A percentile compares a stretch with the other conserved stretches of the same genome.
phyloP scores from a whole-genome alignment of 2,113 vertebrate genomes.

The Malaclemys terrapin region DNA sequence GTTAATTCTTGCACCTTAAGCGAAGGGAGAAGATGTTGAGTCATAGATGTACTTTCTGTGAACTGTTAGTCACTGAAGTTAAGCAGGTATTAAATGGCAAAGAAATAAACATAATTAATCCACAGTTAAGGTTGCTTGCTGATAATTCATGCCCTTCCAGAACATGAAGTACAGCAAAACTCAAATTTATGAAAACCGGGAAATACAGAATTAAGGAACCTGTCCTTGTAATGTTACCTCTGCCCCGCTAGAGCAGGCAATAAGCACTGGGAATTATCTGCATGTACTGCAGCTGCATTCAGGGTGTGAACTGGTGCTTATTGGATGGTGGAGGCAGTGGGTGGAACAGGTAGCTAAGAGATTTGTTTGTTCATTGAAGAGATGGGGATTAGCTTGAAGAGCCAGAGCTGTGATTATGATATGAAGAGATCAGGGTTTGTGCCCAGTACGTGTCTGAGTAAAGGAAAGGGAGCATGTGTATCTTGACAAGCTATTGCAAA shows the following conservation, averaged over 20 bases:
- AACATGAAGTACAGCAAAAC: not conserved
- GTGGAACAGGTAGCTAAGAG: not conserved
- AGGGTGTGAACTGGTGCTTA: not conserved
- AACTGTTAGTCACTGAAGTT: not conserved
- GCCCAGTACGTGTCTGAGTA: no score
- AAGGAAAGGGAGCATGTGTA: no score
- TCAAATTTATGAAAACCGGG: not conserved
- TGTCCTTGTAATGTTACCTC: not conserved
- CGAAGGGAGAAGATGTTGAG: not conserved
- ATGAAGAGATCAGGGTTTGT: no score
- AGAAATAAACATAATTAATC: not conserved
- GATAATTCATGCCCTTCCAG: not conserved
- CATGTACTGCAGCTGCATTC: not conserved
- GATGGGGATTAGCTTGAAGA: not conserved
- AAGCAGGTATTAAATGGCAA: not conserved
- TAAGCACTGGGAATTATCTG: not conserved
- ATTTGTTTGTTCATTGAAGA: not conserved
- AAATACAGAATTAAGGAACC: not conserved
- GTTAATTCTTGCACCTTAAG: accelerated
- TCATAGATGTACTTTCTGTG: not conserved
- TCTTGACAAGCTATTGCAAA: no score
- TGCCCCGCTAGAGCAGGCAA: not conserved
- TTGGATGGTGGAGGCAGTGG: not conserved
- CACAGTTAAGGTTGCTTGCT: not conserved
- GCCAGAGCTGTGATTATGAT: not conserved